Evolutionary conservation across 2,797 vertebrate species (phyloP).

Genomic region (Alca torda): DNA sequence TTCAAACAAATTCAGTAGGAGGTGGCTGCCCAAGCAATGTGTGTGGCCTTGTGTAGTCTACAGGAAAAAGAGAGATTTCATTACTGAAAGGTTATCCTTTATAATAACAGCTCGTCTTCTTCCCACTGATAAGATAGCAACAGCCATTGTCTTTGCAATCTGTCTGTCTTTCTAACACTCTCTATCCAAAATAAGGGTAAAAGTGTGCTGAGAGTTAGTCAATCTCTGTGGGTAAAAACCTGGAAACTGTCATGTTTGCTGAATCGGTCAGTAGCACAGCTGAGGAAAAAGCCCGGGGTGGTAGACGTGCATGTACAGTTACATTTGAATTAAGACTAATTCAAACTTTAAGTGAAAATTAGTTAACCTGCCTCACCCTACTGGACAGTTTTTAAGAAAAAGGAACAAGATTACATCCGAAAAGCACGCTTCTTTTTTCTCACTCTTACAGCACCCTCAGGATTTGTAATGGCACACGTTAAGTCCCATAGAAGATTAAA

Average conservation of each 20-base stretch:
- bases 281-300: neutral
- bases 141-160: neutral
- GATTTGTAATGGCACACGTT: neutral
- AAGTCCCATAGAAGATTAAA: neutral
- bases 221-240: neutral
- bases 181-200: neutral
- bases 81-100: neutral
- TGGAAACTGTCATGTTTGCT: neutral
- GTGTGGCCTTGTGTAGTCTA: neutral
- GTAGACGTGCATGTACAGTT: neutral
- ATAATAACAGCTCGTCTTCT: neutral
- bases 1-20: slow-evolving; percentile 10
- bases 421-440: neutral
- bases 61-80: neutral
- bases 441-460: neutral
- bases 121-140: neutral
- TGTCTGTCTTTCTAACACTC: neutral
- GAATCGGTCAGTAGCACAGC: neutral
- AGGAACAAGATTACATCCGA: neutral
- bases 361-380: neutral
- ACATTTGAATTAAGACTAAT: neutral
- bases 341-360: neutral
- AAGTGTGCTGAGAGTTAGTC: neutral
- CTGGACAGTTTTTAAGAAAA: neutral
- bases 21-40: neutral